Conservation (phyloP, 2,113 vertebrate species). For the Plecotus auritus region DNA sequence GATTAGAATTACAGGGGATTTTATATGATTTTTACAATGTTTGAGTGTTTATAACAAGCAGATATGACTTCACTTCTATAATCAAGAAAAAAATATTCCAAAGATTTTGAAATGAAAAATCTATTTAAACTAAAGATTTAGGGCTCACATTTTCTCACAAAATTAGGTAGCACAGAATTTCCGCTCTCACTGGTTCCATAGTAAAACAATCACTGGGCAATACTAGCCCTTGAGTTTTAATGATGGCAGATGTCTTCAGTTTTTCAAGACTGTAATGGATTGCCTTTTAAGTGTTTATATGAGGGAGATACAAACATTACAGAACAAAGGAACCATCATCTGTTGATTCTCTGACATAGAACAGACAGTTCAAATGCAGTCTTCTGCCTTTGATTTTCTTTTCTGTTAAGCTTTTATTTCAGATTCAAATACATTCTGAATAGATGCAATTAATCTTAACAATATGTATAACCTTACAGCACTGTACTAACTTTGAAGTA, state of each 20-base stretch:
- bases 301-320: slow-evolving; percentile 7
- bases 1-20: background rate
- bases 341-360: slow-evolving; percentile 55
- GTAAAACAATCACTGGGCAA: background rate
- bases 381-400: slow-evolving; percentile 67
- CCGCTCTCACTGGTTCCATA: background rate
- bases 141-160: slow-evolving; percentile 29
- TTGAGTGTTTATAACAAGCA: background rate
- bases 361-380: slow-evolving; percentile 59
- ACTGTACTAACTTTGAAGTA: slow-evolving; percentile 76
- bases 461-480: slow-evolving; percentile 74
- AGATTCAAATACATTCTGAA: slow-evolving; percentile 74
- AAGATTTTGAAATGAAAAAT: background rate
- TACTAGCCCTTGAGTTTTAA: slow-evolving; percentile 50
- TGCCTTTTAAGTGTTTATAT: slow-evolving; percentile 65
- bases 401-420: slow-evolving; percentile 76
- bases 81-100: background rate
- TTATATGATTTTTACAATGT: background rate
- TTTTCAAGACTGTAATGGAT: slow-evolving; percentile 64
- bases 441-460: slow-evolving; percentile 73
- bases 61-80: background rate
- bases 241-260: slow-evolving; percentile 51
- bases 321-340: slow-evolving; percentile 52
- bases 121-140: slow-evolving; percentile 25
- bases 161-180: slow-evolving; percentile 17